Conservation (phyloP, 30 jellyfish, hydroid and myxozoan genomes). For the Hydra vulgaris region DNA sequence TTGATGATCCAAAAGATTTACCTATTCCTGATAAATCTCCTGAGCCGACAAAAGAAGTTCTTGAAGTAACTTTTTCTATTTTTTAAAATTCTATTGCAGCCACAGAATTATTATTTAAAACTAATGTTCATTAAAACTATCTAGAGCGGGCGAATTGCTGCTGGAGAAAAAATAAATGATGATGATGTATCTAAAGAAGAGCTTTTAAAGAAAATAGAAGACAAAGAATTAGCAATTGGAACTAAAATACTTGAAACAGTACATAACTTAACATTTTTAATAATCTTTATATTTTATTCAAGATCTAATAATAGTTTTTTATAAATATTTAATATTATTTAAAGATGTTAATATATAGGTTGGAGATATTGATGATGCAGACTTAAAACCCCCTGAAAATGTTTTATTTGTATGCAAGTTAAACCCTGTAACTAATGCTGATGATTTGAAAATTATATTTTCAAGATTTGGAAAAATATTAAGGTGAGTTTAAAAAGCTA, state of each 20-base stretch:
- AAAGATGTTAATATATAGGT: conserved; percentile 38
- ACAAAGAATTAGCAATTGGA: conserved; percentile 83
- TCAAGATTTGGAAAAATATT: conserved; percentile 86
- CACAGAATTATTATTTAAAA: neutral
- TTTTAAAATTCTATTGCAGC: neutral
- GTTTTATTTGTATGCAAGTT: conserved; percentile 95
- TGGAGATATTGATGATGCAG: conserved; percentile 99
- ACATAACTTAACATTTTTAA: conserved; percentile 7
- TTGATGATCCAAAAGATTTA: conserved; percentile 83
- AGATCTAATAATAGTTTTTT: neutral
- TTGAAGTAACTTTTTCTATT: conserved; percentile 30
- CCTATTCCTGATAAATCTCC: conserved; percentile 86
- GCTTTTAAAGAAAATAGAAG: conserved; percentile 60
- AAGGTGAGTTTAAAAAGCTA: conserved; percentile 40
- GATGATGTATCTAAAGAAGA: conserved; percentile 68
- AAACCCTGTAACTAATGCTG: conserved; percentile 96
- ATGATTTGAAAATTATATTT: conserved; percentile 85
- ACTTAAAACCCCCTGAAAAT: conserved; percentile 93
- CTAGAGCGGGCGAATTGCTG: conserved; percentile 90
- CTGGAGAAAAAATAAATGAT: conserved; percentile 72
- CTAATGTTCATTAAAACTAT: neutral
- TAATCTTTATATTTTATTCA: neutral
- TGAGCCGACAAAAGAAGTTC: conserved; percentile 60
- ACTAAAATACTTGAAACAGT: conserved; percentile 92
- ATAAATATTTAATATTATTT: no score